Evolutionary conservation across 1,140 invertebrate species (phyloP), one percentile per base, ranked within the genome.

Genomic region (Zaprionus africanus): DNA sequence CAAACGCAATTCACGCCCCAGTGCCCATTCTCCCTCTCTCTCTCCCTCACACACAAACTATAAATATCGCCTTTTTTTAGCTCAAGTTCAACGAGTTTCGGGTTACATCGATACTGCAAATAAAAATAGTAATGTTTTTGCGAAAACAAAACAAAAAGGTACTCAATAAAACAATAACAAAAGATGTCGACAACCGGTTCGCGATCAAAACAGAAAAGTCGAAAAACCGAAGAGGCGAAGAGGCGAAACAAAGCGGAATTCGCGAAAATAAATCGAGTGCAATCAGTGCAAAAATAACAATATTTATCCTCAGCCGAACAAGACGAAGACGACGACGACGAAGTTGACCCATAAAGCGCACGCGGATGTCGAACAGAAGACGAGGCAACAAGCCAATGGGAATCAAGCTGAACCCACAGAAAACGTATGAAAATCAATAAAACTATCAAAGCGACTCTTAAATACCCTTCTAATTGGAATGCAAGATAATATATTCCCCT

Each of bases 11-110:
- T 75, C 13, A 72, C 64, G 74, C 53, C 34, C 46, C 43, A 36
- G 4, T 6, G 38, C 24, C 56, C 53, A 69, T 49, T 15, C 24
- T 15, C 28, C 17, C 46, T 49, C 43, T 26, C 24, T 19, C 36
- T 22, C 53, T 31, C 9, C 43, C 26, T 68, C 38, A 36, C 70
- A 61, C 41, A 61, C 36, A 58, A 69, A 31, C 41, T 57, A 36
- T 41, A 28, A 15, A 51, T 53, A 64, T 41, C 24, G 49, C 4
- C 41, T 49, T 34, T 46, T 79, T 90, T 85, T 78, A 85, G 85
- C 64, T 88, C 85, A 88, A 88, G 85, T 88, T 88, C 85, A 88
- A 84, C 85, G n/a, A 78, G 85, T 88, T 81, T 74, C 56, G 59
- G 67, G 53, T 90, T 88, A 79, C 85, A 88, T 65, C 63, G 61